Evolutionary conservation across 2,888 invertebrate genomes (phyloP), one percentile per base, ranked within the genome.

Genomic region (Ennomos quercinarius): DNA sequence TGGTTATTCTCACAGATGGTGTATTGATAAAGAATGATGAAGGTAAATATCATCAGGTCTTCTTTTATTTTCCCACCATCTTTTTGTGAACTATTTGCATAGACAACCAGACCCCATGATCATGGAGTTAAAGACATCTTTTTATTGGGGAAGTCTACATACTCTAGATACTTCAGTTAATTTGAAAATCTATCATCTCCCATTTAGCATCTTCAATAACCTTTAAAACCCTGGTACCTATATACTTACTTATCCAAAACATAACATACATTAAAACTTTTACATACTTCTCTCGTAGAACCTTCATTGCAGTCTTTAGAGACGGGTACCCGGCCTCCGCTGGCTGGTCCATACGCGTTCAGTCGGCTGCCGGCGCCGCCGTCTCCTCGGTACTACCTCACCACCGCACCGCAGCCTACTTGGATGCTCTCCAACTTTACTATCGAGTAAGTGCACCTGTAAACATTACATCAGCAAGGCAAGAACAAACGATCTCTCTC

Each of bases 301-400:
- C 40, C 54, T 8, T 57, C 72, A 0, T 58, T 66, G 6, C 63
- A 68, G 70, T 80, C 64, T 9, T 51, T 78, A 42, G 95, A 95
- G 76, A 92, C 94, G 0, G 95, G 95, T 46, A 95, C 95, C 0
- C 93, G 97, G 67, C 96, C 97, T 10, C 97, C 98, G 10, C 89
- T 96, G 72, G 97, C 97, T 12, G 98, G 98, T 35, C 98, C 97
- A 36, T 98, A 97, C 84, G 98, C 98, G 57, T 98, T 98, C 93
- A 97, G 97, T 76, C 94, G 97, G 57, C 95, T 97, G 69, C 98
- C 98, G 38, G 93, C 95, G 68, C 97, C 97, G 37, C 95, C 96
- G 49, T 95, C 95, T 74, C 97, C 97, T 41, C 95, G 97, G 66
- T 95, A 97, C 76, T 96, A 96, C 89, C 94, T 97, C 70, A 95